Evolutionary conservation across 2,797 vertebrate species (phyloP), one percentile per base, ranked within the genome.

Genomic region (Austrolebias charrua): DNA sequence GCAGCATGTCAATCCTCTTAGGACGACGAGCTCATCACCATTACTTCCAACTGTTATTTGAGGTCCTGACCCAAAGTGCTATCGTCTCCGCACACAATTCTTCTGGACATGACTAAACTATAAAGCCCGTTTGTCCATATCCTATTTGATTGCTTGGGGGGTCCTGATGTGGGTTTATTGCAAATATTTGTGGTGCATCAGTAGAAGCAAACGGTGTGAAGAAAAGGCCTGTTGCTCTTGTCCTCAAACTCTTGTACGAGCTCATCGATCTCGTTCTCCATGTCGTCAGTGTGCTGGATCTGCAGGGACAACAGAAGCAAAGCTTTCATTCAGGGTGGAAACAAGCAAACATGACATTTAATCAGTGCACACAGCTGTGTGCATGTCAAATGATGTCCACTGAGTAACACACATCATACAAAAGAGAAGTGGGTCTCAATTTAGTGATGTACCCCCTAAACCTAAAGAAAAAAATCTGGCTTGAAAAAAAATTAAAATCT

Each of bases 251-350:
- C 97, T 80, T 98, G 97, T 76, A 98, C 88, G 61, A 99, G 94
- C 82, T 99, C 97, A 1, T 99, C 97, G 0, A 99, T 98, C 88
- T 99, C 97, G 13, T 98, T 98, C 88, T 99, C 97, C 96, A 99
- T 98, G 81, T 99, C 97, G 40, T 98, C 97, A 0, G 96, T 98
- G 89, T 96, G 96, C 86, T 98, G 96, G 81, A 99, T 98, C 97
- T 99, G 82, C 13, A 73, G 49, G 46, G 60, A 33, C 0, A n/a
- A 3, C 42, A 71, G 29, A 9, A 38, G 10, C 35, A 9, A 11
- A 38, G 35, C 9, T 38, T 38, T 38, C 35, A 12, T 38, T 33
- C 12, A 38, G 35, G 10, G 35, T 10, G 35, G 35, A 38, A 10
- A 38, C 8, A 11, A 11, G 10, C 35, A 38, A 38, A 11, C 35